These are phyloP conservation scores for Tichodroma muraria DNA, from an alignment of 2,113 vertebrate species.

Conservation along the genomic window DNA sequence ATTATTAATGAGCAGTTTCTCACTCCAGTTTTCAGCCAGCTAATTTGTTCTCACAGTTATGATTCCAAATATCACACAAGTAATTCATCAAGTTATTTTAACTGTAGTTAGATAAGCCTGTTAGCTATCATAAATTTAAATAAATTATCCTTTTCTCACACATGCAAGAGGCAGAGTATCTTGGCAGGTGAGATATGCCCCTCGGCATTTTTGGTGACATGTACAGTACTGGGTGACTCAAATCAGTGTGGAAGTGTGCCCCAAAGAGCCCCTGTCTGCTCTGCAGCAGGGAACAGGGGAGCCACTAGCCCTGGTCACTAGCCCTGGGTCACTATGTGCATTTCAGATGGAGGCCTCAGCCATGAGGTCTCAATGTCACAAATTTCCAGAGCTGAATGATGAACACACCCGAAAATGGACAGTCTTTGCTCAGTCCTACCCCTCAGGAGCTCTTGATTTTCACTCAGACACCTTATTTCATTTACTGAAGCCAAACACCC, in stretches of 20 bases:
- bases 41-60: constrained; percentile 73
- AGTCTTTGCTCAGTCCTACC: background rate
- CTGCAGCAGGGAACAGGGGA: background rate
- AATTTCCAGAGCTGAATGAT: fast-evolving
- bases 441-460: background rate
- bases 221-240: background rate
- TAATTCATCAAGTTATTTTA: constrained; percentile 74
- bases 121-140: constrained; percentile 64
- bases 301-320: background rate
- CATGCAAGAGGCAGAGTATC: background rate
- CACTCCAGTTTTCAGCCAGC: constrained; percentile 47
- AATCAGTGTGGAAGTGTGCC: background rate
- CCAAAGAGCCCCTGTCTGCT: background rate
- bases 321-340: background rate
- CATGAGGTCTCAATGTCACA: background rate
- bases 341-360: background rate
- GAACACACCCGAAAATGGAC: background rate
- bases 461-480: background rate
- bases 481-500: background rate
- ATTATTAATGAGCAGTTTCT: constrained; percentile 63
- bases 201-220: background rate
- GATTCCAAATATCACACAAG: constrained; percentile 73
- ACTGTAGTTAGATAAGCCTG: constrained; percentile 66
- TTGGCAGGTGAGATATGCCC: background rate
- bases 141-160: constrained; percentile 50